Conservation (phyloP, 2,888 invertebrate species). For the Cerceris rybyensis region DNA sequence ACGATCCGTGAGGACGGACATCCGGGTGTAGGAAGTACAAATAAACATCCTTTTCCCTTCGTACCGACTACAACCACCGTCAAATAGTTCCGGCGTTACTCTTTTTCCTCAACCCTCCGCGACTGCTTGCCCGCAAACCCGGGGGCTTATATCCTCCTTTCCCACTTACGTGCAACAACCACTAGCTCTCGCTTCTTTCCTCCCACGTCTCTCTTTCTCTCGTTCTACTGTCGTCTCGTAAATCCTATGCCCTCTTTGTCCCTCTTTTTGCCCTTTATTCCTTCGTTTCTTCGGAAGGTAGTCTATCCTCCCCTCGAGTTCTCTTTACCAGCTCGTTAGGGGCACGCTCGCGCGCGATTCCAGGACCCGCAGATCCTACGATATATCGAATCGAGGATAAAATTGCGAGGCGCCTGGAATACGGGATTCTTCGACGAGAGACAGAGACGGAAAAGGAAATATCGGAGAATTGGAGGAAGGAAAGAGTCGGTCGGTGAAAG, state of each 20-base stretch:
- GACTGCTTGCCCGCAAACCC: slow-evolving; percentile 45
- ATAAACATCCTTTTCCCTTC: slow-evolving; percentile 64
- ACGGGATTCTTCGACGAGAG: too few species aligned
- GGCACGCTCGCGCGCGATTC: slow-evolving; percentile 23
- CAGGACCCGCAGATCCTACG: slow-evolving; percentile 14
- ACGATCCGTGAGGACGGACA: slow-evolving; percentile 58
- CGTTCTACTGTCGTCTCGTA: background rate
- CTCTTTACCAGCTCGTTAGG: slow-evolving; percentile 54
- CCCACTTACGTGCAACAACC: background rate
- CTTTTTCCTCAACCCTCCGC: slow-evolving; percentile 47
- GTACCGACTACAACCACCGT: slow-evolving; percentile 31
- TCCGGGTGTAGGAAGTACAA: slow-evolving; percentile 64
- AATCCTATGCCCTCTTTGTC: background rate
- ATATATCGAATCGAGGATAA: slow-evolving; percentile 50
- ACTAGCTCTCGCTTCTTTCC: background rate
- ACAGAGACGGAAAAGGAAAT: too few species aligned
- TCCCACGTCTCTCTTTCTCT: slow-evolving; percentile 18
- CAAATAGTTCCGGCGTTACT: slow-evolving; percentile 41
- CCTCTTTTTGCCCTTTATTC: slow-evolving; percentile 12
- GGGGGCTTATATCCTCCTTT: slow-evolving; percentile 37
- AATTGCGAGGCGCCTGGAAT: slow-evolving; percentile 28
- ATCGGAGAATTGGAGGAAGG: too few species aligned
- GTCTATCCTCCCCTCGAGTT: slow-evolving; percentile 50
- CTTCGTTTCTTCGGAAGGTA: slow-evolving; percentile 1
- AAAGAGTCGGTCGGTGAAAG: too few species aligned